Percentiles rank a stretch among this genome's conserved stretches.
Conservation (phyloP, 2,113 vertebrate species). For the Oreotragus oreotragus region DNA sequence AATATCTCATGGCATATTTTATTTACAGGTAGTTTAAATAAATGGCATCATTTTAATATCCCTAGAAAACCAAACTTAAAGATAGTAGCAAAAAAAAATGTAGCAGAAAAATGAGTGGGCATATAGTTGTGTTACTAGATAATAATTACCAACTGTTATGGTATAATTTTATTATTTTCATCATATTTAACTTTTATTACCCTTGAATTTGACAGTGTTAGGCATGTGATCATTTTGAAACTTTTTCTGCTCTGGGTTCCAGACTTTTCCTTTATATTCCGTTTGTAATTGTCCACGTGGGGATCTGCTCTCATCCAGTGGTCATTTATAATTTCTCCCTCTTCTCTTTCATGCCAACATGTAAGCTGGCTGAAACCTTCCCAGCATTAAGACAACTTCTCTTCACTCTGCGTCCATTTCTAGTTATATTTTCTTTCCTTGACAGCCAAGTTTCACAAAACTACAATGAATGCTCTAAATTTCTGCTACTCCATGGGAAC, state of each 20-base stretch:
- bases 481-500: background rate
- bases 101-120: slow-evolving; percentile 45
- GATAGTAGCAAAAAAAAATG: slow-evolving; percentile 66
- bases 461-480: background rate
- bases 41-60: slow-evolving; percentile 65
- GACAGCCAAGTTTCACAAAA: background rate
- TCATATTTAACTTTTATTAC: background rate
- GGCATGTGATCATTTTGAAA: background rate
- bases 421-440: background rate
- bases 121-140: slow-evolving; percentile 70
- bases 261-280: background rate
- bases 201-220: background rate
- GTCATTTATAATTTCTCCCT: background rate
- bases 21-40: slow-evolving; percentile 53
- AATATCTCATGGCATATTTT: background rate
- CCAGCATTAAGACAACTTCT: background rate
- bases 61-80: slow-evolving; percentile 68
- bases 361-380: background rate
- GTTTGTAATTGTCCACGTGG: background rate
- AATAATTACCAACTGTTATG: slow-evolving; percentile 58
- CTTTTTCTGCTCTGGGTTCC: background rate
- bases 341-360: background rate
- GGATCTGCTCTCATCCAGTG: background rate
- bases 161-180: background rate
- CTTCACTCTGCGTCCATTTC: background rate